Base-by-base conservation (phyloP, 2,113 vertebrate species). In the Erpornis zantholeuca region DNA sequence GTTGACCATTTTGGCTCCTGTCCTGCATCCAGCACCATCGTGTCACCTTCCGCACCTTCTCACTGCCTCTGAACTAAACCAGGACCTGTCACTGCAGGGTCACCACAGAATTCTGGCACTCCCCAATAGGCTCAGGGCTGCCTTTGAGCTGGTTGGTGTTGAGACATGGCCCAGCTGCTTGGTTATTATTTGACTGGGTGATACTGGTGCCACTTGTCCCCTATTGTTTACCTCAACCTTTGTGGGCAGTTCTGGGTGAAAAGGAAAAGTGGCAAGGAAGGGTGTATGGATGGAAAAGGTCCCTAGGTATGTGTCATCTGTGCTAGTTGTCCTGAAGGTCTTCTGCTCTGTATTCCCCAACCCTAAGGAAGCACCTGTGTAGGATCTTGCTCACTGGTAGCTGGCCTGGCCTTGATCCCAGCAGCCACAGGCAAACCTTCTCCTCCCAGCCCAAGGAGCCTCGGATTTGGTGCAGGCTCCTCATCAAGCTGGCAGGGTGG, bases 121-220 rank as follows among this genome's bases (percentile, higher is more conserved):
- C 29, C 57, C n/a, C 0, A 0, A 0, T 19, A 25, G 36, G 18
- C 52, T 44, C 1, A 0, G 80, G 53, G 64, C 72, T 83, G 64
- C 80, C 80, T 90, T 56, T 54, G 72, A 61, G 22, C 45, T 52
- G 42, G 29, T 47, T 0, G 0, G 53, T 71, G 40, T 75, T 66
- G 66, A 57, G 57, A 69, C 5, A 0, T 14, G 42, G 59, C 49
- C 57, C 66, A 60, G 10, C 36, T 72, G 38, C 57, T 65, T 73
- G 54, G 28, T 52, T 78, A 7, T 42, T 44, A 25, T 29, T 44
- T 57, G 49, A 36, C 50, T 66, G 25, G 42, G 13, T 64, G 53
- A 70, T 40, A 12, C 33, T 24, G 49, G 78, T 71, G 87, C 63
- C 7, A 1, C 50, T 68, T 61, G 29, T 78, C 80, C 75, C 52